Conservation (phyloP, 2,888 invertebrate species). For the Mactromeris polynyma region DNA sequence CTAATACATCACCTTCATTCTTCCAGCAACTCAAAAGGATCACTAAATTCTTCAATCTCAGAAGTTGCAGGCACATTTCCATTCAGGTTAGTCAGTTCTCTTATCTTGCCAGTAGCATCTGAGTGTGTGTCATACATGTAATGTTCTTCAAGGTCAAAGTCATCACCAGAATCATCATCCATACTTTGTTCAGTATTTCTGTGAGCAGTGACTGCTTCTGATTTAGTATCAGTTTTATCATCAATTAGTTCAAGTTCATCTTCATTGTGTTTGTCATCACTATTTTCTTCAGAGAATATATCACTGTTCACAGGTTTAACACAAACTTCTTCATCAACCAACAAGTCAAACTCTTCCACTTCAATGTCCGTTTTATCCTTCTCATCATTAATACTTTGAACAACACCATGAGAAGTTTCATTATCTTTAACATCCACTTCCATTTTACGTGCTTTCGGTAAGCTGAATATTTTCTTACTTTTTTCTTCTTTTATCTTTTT, state of each 20-base stretch:
- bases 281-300: background rate
- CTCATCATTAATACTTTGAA: constrained; percentile 6
- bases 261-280: background rate
- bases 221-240: background rate
- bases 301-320: background rate
- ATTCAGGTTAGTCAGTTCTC: constrained; percentile 17
- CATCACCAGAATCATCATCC: constrained; percentile 50
- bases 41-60: constrained; percentile 69
- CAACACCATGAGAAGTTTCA: background rate
- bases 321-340: background rate
- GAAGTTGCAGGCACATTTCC: constrained; percentile 1
- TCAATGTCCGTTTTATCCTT: constrained; percentile 15
- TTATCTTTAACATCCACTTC: background rate
- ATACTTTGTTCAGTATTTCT: constrained; percentile 20
- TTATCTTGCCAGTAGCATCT: constrained; percentile 53
- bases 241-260: constrained; percentile 11
- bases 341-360: constrained; percentile 8
- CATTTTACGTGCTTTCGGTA: background rate
- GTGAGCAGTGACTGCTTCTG: background rate
- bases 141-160: constrained; percentile 60
- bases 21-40: constrained; percentile 78
- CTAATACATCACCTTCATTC: constrained; percentile 47
- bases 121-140: constrained; percentile 56
- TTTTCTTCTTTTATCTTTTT: background rate
- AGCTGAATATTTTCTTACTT: background rate